These are phyloP conservation scores for Protomyctophum bolini DNA, from an alignment of 2,113 vertebrate genomes.

Conservation along the genomic window DNA sequence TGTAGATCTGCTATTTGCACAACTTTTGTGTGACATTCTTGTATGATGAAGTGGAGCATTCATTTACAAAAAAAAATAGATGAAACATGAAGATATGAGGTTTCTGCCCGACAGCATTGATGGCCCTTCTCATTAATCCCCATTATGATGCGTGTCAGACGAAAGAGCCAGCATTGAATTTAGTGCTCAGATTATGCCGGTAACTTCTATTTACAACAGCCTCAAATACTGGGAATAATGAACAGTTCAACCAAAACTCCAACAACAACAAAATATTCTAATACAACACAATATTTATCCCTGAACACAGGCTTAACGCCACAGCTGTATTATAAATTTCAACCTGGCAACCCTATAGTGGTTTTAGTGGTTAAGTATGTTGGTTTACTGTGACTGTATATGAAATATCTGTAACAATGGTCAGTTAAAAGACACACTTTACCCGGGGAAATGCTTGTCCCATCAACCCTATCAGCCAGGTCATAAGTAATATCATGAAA, in stretches of 20 bases:
- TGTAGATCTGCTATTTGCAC: too few species aligned
- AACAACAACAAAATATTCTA: background rate
- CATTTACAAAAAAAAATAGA: too few species aligned
- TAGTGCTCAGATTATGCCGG: background rate
- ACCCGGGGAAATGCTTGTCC: too few species aligned
- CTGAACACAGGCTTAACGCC: background rate
- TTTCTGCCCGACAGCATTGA: too few species aligned
- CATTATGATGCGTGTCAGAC: background rate
- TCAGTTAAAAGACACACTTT: background rate
- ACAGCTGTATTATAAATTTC: background rate
- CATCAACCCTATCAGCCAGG: too few species aligned
- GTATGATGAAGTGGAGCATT: too few species aligned
- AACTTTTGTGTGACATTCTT: too few species aligned
- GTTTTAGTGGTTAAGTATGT: background rate
- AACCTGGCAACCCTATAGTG: background rate
- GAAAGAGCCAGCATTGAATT: background rate
- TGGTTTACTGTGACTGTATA: background rate
- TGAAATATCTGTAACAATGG: background rate
- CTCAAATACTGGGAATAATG: background rate
- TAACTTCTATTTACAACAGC: background rate
- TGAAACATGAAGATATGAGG: too few species aligned
- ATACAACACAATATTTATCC: background rate
- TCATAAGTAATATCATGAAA: background rate
- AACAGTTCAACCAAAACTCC: background rate
- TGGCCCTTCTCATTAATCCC: constrained; percentile 7